Evolutionary conservation across 1,140 invertebrate species (phyloP), one percentile per base, ranked within the genome.

Genomic region (Drosophila kepulauana): DNA sequence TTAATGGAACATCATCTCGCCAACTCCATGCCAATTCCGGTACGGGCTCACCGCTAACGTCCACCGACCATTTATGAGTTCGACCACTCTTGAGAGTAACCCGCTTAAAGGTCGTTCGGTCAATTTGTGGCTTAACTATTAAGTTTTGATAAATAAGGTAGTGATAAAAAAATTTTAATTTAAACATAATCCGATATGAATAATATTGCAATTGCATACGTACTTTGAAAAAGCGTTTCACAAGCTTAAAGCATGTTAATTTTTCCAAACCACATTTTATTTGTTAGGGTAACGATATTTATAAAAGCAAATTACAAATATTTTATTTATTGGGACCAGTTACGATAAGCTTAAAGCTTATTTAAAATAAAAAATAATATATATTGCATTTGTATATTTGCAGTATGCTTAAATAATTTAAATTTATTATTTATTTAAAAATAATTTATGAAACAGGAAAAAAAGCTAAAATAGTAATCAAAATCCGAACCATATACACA

Each of bases 41-140:
- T 80, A 97, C 94, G 15, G 98, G 98, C 94, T 99, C 98, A 87
- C 98, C 98, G 75, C 92, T 95, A 43, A 99, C 96, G 92, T 98
- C 97, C 2, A 98, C 97, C 15, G 97, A 95, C 97, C 97, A 98
- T 92, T 98, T 98, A 93, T 98, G 97, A 5, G 96, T 98, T 72
- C 98, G 95, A 82, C 99, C 98, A 70, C 97, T 97, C 93, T 99
- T 99, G 7, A 99, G 95, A 0, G 96, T 96, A 1, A 98, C 92
- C 5, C 95, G 95, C 91, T 97, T 97, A 93, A 99, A 96, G 79
- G 97, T 98, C 74, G 95, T 96, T 77, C 98, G 95, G 85, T 98
- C 98, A 92, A 99, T 99, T 87, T 97, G 95, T 74, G 98, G 98
- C 94, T 98, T 98, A 79, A 98, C 97, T 98, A 93, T 49, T 49